phyloP scores from a whole-genome alignment of 2,888 invertebrate genomes.

The Clostera curtula region DNA sequence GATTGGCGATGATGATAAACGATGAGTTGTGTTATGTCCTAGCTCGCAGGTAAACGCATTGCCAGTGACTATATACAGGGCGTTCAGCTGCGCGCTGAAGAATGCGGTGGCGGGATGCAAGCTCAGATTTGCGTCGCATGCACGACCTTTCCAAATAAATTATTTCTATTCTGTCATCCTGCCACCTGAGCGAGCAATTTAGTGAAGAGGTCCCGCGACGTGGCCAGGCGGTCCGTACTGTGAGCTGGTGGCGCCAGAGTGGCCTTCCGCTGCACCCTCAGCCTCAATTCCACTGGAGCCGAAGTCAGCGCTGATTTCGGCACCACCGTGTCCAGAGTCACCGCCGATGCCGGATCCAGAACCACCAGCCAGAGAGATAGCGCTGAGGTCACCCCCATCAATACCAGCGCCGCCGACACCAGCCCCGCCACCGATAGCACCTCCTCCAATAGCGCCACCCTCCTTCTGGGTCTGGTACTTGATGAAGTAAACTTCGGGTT shows the following conservation, averaged over 20 bases:
- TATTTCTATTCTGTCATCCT: conserved; percentile 39
- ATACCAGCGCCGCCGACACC: conserved; percentile 32
- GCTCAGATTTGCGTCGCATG: not conserved
- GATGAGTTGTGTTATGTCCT: conserved; percentile 32
- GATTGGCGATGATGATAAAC: conserved; percentile 46
- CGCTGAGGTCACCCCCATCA: conserved; percentile 33
- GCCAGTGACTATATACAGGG: conserved; percentile 58
- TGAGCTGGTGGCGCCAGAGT: conserved; percentile 55
- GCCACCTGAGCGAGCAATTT: conserved; percentile 40
- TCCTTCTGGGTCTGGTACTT: conserved; percentile 83
- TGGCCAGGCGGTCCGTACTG: conserved; percentile 72
- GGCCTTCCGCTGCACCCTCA: conserved; percentile 36
- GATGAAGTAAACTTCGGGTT: conserved; percentile 94
- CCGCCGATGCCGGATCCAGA: conserved; percentile 45
- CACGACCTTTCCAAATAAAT: conserved; percentile 35
- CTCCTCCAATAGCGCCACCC: conserved; percentile 49
- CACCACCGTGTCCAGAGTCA: conserved; percentile 44
- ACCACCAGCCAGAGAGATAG: conserved; percentile 30
- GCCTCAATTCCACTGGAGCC: conserved; percentile 46
- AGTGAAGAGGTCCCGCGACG: conserved; percentile 66
- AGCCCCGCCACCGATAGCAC: conserved; percentile 30
- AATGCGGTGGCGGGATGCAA: conserved; percentile 24
- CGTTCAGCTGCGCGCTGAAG: conserved; percentile 36
- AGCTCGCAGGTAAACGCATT: conserved; percentile 37
- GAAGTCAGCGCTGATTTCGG: conserved; percentile 45